A percentile compares a stretch with the other conserved stretches of the same genome.
phyloP scores from a whole-genome alignment of 2,797 vertebrate species.

The Heterohyrax brucei region DNA sequence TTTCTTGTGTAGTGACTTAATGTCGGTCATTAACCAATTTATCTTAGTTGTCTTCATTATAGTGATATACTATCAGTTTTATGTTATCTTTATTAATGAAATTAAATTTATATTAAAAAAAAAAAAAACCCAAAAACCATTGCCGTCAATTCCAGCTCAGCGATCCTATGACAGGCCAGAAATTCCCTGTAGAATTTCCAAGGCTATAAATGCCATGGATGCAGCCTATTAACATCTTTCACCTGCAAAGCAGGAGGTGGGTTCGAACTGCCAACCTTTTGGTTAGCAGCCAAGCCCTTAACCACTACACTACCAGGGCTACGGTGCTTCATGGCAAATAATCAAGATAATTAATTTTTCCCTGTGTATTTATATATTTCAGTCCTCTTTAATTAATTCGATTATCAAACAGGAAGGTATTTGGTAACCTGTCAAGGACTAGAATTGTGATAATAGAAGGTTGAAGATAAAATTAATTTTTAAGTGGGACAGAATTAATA shows the following conservation, averaged over 20 bases:
- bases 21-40: background rate
- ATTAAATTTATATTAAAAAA: background rate
- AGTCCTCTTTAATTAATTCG: slow-evolving; percentile 47
- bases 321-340: slow-evolving; percentile 44
- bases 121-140: background rate
- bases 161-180: background rate
- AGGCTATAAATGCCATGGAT: background rate
- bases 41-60: background rate
- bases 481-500: background rate
- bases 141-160: background rate
- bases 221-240: background rate
- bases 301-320: background rate
- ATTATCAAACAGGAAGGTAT: slow-evolving; percentile 38
- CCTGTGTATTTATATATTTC: background rate
- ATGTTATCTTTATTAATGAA: background rate
- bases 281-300: background rate
- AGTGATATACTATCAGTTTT: background rate
- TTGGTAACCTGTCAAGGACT: background rate
- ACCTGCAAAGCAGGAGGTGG: background rate
- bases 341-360: slow-evolving; percentile 58
- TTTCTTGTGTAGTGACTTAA: slow-evolving; percentile 42
- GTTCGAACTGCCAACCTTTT: background rate
- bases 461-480: background rate
- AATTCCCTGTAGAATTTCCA: background rate
- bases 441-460: background rate